Base-by-base conservation (phyloP, 2,113 vertebrate genomes). In the Anoura caudifer region DNA sequence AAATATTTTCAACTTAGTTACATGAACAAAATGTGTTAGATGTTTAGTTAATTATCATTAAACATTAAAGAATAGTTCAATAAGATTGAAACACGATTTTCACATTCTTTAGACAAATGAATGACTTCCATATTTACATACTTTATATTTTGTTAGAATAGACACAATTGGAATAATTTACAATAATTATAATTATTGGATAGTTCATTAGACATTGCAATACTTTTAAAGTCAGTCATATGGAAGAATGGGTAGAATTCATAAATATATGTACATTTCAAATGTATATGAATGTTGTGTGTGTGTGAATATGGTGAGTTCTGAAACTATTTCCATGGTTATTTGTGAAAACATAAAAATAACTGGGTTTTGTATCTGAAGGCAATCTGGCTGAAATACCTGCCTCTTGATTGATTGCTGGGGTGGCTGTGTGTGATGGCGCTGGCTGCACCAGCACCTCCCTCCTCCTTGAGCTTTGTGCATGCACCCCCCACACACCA, bases 21-120 rank as follows among this genome's bases (percentile, higher is more conserved):
- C 14, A 54, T 70, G 43, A 93, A 86, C 43, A 94, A 95, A 94
- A 89, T 79, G 16, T 93, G 36, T 88, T 75, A 94, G 19, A 88
- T 43, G 13, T 80, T 76, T 65, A 52, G 17, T 52, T 85, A 84
- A 70, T 94, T 96, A 81, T 19, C 67, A 70, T 67, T 93, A 93
- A 96, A 77, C 61, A 76, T 89, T 93, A 85, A 96, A 92, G 67
- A 93, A n/a, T 33, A 91, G 38, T 69, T 96, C 7, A 45, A 56
- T 61, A 28, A 92, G 47, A 80, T 12, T 90, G 63, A 87, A 75
- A 94, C 17, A 5, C 54, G 17, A 17, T 95, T 95, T 92, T 38
- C 26, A 79, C 54, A 86, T 94, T 79, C n/a, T 12, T 69, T 7
- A 79, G 63, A 70, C 20, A 92, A 50, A 31, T 65, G 43, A 92